Evolutionary conservation across 1,140 invertebrate genomes (phyloP).

Genomic region (Spodoptera frugiperda): DNA sequence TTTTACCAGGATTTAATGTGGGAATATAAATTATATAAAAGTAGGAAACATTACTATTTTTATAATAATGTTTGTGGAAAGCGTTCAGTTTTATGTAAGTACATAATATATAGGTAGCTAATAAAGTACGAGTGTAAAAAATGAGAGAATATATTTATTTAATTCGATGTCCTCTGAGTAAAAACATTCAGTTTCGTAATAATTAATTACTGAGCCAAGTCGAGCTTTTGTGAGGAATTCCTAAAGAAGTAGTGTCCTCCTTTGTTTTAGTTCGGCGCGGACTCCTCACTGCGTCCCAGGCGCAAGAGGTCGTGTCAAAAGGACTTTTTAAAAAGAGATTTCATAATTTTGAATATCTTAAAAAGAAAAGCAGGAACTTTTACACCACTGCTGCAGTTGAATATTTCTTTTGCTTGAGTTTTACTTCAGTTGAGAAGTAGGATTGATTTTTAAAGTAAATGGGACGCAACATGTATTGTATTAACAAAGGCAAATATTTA

Average conservation of each 20-base stretch:
- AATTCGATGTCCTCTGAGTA: slow-evolving; percentile 3
- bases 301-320: neutral
- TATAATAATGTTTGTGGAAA: no score
- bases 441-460: neutral
- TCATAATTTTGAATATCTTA: neutral
- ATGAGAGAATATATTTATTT: slow-evolving; percentile 4
- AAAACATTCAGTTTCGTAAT: slow-evolving; percentile 39
- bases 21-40: neutral
- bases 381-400: neutral
- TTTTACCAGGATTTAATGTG: neutral
- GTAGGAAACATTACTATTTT: no score
- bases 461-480: neutral
- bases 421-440: no score
- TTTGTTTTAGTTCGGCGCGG: neutral
- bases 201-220: slow-evolving; percentile 43
- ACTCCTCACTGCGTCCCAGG: neutral
- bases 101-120: no score
- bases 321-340: neutral
- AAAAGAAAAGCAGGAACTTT: neutral
- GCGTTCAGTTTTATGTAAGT: no score
- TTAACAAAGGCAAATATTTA: no score
- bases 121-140: no score
- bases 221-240: slow-evolving; percentile 40
- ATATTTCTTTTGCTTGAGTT: no score
- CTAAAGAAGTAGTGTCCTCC: slow-evolving; percentile 14